These are phyloP conservation scores for Pimpla rufipes DNA, from an alignment of 2,888 invertebrate species.

Conservation along the genomic window DNA sequence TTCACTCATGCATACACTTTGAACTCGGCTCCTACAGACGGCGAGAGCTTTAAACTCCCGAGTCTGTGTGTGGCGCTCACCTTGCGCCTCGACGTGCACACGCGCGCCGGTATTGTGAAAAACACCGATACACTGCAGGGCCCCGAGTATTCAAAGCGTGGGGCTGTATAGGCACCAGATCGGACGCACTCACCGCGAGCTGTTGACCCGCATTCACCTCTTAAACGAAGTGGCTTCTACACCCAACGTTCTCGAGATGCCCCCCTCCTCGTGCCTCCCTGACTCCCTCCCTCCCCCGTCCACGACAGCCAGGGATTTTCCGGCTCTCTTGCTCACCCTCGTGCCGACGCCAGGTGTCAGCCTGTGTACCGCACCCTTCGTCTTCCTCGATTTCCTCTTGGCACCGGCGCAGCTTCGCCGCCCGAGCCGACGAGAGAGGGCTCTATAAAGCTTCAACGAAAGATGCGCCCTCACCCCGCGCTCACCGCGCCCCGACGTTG, in stretches of 20 bases:
- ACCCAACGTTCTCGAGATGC: constrained; percentile 17
- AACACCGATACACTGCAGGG: constrained; percentile 2
- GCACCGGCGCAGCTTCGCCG: constrained; percentile 43
- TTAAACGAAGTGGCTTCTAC: constrained; percentile 57
- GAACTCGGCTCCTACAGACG: background rate
- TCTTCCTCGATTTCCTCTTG: constrained; percentile 50
- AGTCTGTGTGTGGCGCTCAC: background rate
- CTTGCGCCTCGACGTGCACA: background rate
- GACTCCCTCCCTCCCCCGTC: constrained; percentile 26
- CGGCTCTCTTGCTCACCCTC: constrained; percentile 48
- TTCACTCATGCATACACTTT: background rate
- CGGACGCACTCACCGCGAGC: constrained; percentile 68
- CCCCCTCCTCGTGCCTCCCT: constrained; percentile 30
- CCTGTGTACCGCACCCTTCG: constrained; percentile 34
- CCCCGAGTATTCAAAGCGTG: constrained; percentile 27
- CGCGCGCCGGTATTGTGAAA: constrained; percentile 14
- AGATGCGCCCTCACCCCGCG: constrained; percentile 10
- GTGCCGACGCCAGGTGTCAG: constrained; percentile 35
- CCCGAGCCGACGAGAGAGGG: constrained; percentile 29
- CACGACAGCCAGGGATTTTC: constrained; percentile 49
- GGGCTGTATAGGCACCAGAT: constrained; percentile 24
- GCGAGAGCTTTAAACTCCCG: constrained; percentile 1
- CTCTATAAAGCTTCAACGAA: constrained; percentile 53
- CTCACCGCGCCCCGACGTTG: background rate
- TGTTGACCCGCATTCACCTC: constrained; percentile 75